Evolutionary conservation across 2,888 invertebrate genomes (phyloP).

Genomic region (Autographa gamma): DNA sequence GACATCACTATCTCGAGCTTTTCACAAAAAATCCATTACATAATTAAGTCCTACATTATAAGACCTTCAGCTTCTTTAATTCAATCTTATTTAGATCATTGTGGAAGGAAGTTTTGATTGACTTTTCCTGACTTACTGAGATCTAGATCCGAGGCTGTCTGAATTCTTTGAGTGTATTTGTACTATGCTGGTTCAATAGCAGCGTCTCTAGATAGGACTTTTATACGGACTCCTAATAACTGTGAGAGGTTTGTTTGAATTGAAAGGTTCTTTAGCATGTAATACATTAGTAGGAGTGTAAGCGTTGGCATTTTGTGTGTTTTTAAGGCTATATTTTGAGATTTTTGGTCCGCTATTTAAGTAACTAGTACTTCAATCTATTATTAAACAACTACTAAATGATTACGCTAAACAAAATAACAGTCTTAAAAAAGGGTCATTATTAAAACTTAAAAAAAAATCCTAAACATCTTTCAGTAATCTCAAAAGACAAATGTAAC

Average conservation of each 20-base stretch:
- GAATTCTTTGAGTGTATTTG: neutral
- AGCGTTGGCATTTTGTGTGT: neutral
- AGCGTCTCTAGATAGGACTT: neutral
- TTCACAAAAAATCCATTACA: neutral
- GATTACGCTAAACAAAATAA: too few species aligned
- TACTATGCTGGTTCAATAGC: neutral
- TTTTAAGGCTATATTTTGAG: neutral
- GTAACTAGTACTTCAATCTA: too few species aligned
- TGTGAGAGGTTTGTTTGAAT: conserved; percentile 2
- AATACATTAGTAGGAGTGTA: neutral
- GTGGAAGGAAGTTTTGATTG: neutral
- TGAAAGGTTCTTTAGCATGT: neutral
- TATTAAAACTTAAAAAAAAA: too few species aligned
- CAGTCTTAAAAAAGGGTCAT: too few species aligned
- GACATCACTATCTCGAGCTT: conserved; percentile 4
- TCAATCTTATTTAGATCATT: neutral
- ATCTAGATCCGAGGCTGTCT: neutral
- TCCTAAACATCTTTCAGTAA: too few species aligned
- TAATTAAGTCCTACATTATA: neutral
- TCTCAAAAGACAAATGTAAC: too few species aligned
- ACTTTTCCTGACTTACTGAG: neutral
- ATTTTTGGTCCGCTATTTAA: neutral
- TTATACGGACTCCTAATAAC: neutral
- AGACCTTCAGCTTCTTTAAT: neutral
- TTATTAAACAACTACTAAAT: too few species aligned